Evolutionary conservation across 2,113 vertebrate species (phyloP).

Genomic region (Melozone crissalis): DNA sequence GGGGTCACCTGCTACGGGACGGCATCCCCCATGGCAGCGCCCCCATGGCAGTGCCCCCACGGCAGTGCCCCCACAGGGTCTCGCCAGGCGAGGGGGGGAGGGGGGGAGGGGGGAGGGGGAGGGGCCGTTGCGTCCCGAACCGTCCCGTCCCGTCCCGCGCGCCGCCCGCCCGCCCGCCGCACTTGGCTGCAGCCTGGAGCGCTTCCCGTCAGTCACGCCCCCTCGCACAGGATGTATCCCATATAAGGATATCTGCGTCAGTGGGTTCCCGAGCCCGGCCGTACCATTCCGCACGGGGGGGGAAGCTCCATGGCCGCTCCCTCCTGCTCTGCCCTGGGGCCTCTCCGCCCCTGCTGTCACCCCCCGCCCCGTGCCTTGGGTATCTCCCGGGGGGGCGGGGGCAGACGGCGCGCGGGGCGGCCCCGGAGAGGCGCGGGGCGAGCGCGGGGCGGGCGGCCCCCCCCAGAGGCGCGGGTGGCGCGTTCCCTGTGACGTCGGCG

Average conservation of each 20-base stretch:
- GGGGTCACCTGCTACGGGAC: neutral
- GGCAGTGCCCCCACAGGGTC: neutral
- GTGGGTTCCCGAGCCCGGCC: constrained; percentile 75
- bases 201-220: constrained; percentile 77
- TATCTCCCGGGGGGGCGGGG: fast-evolving
- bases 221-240: constrained; percentile 78
- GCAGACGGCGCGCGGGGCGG: neutral
- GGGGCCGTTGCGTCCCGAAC: neutral
- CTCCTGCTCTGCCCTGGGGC: neutral
- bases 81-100: neutral
- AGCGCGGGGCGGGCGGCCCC: neutral
- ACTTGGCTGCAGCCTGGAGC: constrained; percentile 76
- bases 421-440: neutral
- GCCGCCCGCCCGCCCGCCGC: constrained; percentile 38
- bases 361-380: fast-evolving
- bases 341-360: no score
- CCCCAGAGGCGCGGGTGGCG: neutral
- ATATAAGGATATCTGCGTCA: constrained; percentile 86
- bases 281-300: neutral
- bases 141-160: constrained; percentile 13
- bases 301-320: neutral
- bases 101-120: no score
- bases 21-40: neutral
- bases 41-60: no score
- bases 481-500: constrained; percentile 12